These are phyloP conservation scores for Sycobia sp. DNA, from an alignment of 1,140 invertebrate genomes.

Conservation along the genomic window DNA sequence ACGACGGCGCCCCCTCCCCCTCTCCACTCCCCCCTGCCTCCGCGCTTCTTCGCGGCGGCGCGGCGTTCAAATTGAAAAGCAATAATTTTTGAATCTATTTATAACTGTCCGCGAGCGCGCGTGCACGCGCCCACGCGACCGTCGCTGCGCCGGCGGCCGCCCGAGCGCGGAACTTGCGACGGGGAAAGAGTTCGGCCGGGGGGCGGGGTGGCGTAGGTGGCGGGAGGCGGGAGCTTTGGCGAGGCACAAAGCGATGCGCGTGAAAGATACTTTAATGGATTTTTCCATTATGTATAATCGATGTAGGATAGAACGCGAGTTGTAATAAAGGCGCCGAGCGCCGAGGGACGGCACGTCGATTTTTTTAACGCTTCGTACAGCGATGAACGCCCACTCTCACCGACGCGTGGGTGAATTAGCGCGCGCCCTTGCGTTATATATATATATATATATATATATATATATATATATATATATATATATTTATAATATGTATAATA, in stretches of 20 bases:
- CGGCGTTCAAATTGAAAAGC: slow-evolving; percentile 37
- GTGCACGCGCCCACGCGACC: not conserved
- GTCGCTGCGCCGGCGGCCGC: not conserved
- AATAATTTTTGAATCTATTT: slow-evolving; percentile 42
- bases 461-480: too few relatives aligned
- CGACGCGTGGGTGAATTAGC: too few relatives aligned
- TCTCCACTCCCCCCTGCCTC: not conserved
- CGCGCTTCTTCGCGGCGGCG: not conserved
- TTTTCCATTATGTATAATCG: too few relatives aligned
- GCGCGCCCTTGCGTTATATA: too few relatives aligned
- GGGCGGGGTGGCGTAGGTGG: slow-evolving; percentile 33
- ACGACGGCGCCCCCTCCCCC: not conserved
- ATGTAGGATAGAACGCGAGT: too few relatives aligned
- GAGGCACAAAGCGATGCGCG: slow-evolving; percentile 28
- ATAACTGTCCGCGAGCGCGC: slow-evolving; percentile 35
- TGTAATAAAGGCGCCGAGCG: too few relatives aligned
- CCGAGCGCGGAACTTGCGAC: not conserved
- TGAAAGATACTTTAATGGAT: slow-evolving; percentile 33
- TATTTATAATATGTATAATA: too few relatives aligned
- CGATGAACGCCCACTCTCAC: too few relatives aligned
- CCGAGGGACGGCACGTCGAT: too few relatives aligned
- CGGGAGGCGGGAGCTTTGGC: not conserved
- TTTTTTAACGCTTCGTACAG: too few relatives aligned
- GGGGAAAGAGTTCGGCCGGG: not conserved
- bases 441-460: too few relatives aligned